These are phyloP conservation scores for Bombus confusus DNA, from an alignment of 1,140 invertebrate genomes.

Conservation along the genomic window DNA sequence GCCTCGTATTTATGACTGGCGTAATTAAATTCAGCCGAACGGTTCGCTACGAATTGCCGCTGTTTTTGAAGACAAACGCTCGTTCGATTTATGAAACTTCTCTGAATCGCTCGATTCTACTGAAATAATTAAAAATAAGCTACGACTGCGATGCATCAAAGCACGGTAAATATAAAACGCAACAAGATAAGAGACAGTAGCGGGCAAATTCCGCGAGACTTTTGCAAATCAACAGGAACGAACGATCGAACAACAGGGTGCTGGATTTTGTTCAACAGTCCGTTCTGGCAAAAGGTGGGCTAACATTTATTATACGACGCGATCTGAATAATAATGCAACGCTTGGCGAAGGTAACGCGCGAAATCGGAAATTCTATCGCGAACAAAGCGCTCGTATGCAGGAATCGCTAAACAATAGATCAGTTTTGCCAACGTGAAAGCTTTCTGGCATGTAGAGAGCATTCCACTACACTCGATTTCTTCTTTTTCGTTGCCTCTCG, in stretches of 20 bases:
- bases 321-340: slow-evolving; percentile 31
- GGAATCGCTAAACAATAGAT: slow-evolving; percentile 35
- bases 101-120: background rate
- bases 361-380: slow-evolving; percentile 25
- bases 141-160: background rate
- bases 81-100: background rate
- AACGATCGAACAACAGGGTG: background rate
- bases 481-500: background rate
- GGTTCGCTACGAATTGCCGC: background rate
- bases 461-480: slow-evolving; percentile 11
- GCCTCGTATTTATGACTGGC: background rate
- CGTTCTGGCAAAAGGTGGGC: background rate
- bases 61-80: background rate
- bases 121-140: background rate
- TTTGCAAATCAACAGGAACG: background rate
- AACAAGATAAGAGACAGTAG: background rate
- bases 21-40: background rate
- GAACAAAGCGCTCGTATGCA: slow-evolving; percentile 26
- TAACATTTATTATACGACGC: slow-evolving; percentile 28
- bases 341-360: background rate
- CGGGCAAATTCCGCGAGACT: background rate
- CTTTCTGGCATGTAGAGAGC: background rate
- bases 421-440: slow-evolving; percentile 25
- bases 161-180: background rate
- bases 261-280: background rate